Evolutionary conservation across 2,888 invertebrate genomes (phyloP).

Genomic region (Meloe dianella): DNA sequence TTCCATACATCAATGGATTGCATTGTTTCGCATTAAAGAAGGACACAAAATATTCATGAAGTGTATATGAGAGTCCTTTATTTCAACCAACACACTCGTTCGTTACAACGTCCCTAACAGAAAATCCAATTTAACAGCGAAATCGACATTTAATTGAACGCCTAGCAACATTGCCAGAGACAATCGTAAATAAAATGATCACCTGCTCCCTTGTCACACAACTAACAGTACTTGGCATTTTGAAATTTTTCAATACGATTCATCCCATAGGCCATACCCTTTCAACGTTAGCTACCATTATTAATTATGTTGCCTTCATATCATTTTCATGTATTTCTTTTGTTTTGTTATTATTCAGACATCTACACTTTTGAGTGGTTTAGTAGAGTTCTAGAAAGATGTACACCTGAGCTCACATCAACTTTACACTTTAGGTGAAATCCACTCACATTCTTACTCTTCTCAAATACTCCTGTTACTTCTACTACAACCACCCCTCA

Average conservation of each 20-base stretch:
- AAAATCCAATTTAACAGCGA: slow-evolving; percentile 7
- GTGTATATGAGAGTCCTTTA: slow-evolving; percentile 2
- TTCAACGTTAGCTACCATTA: too few species aligned
- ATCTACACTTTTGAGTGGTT: slow-evolving; percentile 31
- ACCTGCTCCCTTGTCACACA: slow-evolving; percentile 6
- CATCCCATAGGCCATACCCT: too few species aligned
- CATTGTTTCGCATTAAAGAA: not conserved
- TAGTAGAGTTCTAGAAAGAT: slow-evolving; percentile 30
- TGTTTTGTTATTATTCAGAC: not conserved
- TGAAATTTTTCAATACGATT: not conserved
- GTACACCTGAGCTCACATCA: slow-evolving; percentile 32
- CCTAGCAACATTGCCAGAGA: not conserved
- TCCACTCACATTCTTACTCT: slow-evolving; percentile 24
- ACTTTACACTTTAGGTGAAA: slow-evolving; percentile 31
- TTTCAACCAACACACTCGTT: not conserved
- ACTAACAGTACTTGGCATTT: not conserved
- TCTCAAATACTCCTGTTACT: not conserved
- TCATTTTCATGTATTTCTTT: not conserved
- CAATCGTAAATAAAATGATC: slow-evolving; percentile 11
- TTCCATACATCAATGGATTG: not conserved
- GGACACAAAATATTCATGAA: not conserved
- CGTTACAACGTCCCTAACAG: slow-evolving; percentile 6
- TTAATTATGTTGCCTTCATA: not conserved
- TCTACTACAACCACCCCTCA: slow-evolving; percentile 17
- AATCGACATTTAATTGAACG: slow-evolving; percentile 9